Percentiles rank a stretch among this genome's conserved stretches.
Conservation (phyloP, 2,888 invertebrate species). For the Oligia latruncula region DNA sequence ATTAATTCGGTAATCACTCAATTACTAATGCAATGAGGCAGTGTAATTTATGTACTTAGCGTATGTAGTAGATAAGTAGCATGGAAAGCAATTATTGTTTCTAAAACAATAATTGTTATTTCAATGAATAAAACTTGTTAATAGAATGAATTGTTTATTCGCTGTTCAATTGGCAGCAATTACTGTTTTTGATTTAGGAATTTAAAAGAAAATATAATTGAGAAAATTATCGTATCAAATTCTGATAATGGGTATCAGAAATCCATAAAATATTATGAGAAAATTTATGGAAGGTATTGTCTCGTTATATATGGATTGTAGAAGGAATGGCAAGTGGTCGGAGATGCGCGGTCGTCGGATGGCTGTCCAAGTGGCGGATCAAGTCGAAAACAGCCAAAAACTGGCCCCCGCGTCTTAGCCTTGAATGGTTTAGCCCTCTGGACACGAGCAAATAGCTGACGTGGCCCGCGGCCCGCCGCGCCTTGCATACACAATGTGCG, state of each 20-base stretch:
- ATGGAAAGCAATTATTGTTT: slow-evolving; percentile 66
- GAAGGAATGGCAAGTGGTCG: slow-evolving; percentile 59
- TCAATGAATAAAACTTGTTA: slow-evolving; percentile 63
- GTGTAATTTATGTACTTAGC: slow-evolving; percentile 65
- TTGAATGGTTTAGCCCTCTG: slow-evolving; percentile 90
- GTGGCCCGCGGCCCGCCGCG: slow-evolving; percentile 88
- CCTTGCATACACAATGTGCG: slow-evolving; percentile 88
- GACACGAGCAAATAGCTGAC: slow-evolving; percentile 90
- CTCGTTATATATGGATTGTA: slow-evolving; percentile 60
- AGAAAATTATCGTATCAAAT: slow-evolving; percentile 54
- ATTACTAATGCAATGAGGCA: slow-evolving; percentile 66
- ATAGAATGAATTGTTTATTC: slow-evolving; percentile 61
- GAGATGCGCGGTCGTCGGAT: slow-evolving; percentile 52
- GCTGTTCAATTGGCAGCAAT: slow-evolving; percentile 64
- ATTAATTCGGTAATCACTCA: slow-evolving; percentile 72
- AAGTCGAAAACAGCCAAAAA: slow-evolving; percentile 88
- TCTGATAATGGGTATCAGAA: slow-evolving; percentile 55
- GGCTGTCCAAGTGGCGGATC: slow-evolving; percentile 78
- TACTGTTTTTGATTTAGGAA: slow-evolving; percentile 60
- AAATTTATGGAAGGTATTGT: slow-evolving; percentile 54
- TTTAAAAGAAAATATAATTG: slow-evolving; percentile 59
- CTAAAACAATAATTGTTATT: slow-evolving; percentile 61
- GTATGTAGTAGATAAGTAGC: slow-evolving; percentile 65
- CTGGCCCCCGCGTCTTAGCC: slow-evolving; percentile 88
- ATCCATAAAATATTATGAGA: slow-evolving; percentile 54